Evolutionary conservation across 2,113 vertebrate genomes (phyloP).

Genomic region (Barbus barbus): DNA sequence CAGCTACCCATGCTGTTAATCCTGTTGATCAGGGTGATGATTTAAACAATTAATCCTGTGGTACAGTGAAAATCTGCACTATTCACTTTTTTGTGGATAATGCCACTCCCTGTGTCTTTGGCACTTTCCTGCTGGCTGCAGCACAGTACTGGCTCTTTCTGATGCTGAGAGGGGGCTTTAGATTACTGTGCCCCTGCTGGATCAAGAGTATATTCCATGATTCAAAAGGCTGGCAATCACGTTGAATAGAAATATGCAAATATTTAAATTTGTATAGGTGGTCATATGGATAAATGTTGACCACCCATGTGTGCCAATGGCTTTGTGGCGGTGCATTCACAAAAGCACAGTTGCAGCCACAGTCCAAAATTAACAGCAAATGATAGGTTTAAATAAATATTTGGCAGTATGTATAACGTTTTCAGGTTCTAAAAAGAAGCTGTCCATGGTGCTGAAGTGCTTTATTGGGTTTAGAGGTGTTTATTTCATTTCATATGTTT

Average conservation of each 20-base stretch:
- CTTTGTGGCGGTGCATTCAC: neutral
- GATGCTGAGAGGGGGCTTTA: neutral
- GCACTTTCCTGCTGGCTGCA: neutral
- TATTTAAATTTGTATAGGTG: neutral
- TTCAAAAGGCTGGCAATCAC: neutral
- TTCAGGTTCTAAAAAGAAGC: neutral
- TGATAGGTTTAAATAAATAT: neutral
- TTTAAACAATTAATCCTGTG: conserved; percentile 29
- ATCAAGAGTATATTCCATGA: neutral
- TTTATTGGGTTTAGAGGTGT: neutral
- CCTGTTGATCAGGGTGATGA: neutral
- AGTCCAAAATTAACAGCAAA: neutral
- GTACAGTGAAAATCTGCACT: neutral
- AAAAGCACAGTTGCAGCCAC: neutral
- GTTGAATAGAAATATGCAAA: neutral
- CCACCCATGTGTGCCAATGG: neutral
- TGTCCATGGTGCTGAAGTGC: neutral
- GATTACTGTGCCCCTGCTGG: neutral
- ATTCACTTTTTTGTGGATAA: neutral
- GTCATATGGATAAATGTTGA: neutral
- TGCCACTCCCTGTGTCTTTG: neutral
- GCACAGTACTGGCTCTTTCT: neutral
- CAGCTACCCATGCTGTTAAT: conserved; percentile 15
- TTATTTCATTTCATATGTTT: neutral
- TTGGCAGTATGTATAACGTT: neutral